Percentiles rank a stretch among this genome's conserved stretches.
Evolutionary conservation across 2,888 invertebrate genomes (phyloP).

Genomic region (Mythimna lalbum): DNA sequence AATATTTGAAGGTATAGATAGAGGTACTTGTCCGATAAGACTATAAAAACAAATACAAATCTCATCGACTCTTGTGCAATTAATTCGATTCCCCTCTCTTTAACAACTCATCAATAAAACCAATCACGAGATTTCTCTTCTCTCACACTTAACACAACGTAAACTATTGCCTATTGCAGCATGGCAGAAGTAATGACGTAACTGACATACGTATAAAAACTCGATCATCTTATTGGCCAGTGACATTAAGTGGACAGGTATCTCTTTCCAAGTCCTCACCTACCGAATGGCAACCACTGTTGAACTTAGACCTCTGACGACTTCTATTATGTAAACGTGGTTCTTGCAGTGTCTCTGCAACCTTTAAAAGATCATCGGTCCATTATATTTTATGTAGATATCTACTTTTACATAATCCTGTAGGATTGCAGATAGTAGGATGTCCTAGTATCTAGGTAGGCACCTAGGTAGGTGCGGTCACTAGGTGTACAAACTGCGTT

Average conservation of each 20-base stretch:
- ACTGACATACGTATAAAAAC: conserved; percentile 25
- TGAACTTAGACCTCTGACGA: conserved; percentile 48
- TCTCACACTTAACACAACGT: not conserved
- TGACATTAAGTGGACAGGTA: conserved; percentile 57
- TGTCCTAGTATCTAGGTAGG: not conserved
- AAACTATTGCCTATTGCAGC: conserved; percentile 1
- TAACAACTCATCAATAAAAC: conserved; percentile 19
- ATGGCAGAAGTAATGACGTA: conserved; percentile 18
- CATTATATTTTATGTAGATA: conserved; percentile 16
- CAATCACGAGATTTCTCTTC: conserved; percentile 29
- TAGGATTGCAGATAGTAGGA: not conserved
- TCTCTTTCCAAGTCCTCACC: conserved; percentile 30
- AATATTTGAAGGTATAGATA: too few relatives aligned
- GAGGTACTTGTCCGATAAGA: not conserved
- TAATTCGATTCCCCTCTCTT: not conserved
- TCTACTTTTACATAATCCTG: not conserved
- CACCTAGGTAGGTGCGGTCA: not conserved
- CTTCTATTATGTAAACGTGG: conserved; percentile 27
- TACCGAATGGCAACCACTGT: conserved; percentile 32
- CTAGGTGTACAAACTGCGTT: not conserved
- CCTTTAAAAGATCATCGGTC: conserved; percentile 42
- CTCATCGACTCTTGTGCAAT: not conserved
- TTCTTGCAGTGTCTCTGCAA: conserved; percentile 11
- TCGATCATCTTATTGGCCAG: conserved; percentile 40
- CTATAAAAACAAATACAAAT: not conserved